Base-by-base conservation (phyloP, 1,140 invertebrate species). In the Drosophila sucinea region DNA sequence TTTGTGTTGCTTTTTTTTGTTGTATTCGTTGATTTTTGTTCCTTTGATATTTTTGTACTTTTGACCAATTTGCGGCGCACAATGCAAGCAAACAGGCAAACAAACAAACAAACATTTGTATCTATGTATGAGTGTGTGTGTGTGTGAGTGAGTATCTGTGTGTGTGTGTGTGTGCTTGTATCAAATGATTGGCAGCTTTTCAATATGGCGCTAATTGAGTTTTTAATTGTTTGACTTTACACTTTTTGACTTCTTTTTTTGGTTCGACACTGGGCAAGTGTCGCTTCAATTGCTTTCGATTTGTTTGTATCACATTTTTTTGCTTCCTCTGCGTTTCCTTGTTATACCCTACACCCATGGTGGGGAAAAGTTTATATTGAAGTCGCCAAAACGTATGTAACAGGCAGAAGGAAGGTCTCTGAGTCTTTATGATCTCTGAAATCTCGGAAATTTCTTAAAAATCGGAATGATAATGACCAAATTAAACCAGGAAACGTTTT, bases 41-140 rank as follows among this genome's bases (percentile, higher is more conserved):
- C 87, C 79, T 86, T 86, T 87, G 82, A 87, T 86, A 86, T 86
- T 86, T 87, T 89, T 87, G 83, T 89, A 89, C 83, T 87, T 89
- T 89, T 87, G 83, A 87, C 83, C 83, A 87, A 86, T 86, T 86
- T 86, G 83, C 84, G 83, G 83, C 83, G 69, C 79, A 79, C 83
- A 87, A 86, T 85, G 79, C 72, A 82, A 87, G 83, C 82, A 86
- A 87, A 76, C 79, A 79, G 65, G 60, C 75, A 72, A 56, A 66
- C 61, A 63, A 7, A 54, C 33, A 66, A 11, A 67, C 40, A 65
- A 63, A 71, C 32, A 73, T 41, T 47, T 70, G 64, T 80, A 68
- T 70, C 64, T 73, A 64, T 63, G 58, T 40, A 33, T 30, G 54
- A 5, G 3, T 56, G 27, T 63, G 33, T 51, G 3, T 51, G 32